These are phyloP conservation scores for Ophiothrix spiculata DNA, from an alignment of 35 echinoderm and acorn worm species.

Conservation along the genomic window DNA sequence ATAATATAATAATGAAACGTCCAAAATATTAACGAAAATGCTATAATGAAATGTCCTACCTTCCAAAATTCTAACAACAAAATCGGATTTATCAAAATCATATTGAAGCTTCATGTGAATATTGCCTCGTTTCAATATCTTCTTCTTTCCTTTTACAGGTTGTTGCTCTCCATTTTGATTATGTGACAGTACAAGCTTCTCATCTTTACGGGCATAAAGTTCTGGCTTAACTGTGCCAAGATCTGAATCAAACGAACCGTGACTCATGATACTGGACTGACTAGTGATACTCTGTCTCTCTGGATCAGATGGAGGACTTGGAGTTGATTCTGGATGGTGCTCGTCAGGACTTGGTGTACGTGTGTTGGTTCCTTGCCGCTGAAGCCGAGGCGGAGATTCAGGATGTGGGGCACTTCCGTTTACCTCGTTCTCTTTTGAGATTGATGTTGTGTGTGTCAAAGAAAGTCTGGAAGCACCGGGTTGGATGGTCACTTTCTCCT, in stretches of 20 bases:
- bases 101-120: slow-evolving; percentile 79
- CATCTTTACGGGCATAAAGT: slow-evolving; percentile 65
- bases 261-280: slow-evolving; percentile 45
- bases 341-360: background rate
- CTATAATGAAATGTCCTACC: too few species aligned
- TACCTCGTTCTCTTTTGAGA: background rate
- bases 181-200: slow-evolving; percentile 33
- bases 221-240: slow-evolving; percentile 67
- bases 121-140: slow-evolving; percentile 27
- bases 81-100: slow-evolving; percentile 70
- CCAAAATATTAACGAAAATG: too few species aligned
- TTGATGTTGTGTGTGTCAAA: slow-evolving; percentile 16
- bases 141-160: background rate
- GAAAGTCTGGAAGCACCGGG: slow-evolving; percentile 23
- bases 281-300: slow-evolving; percentile 39
- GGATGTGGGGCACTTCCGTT: slow-evolving; percentile 9
- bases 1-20: too few species aligned
- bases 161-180: background rate
- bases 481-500: slow-evolving; percentile 54
- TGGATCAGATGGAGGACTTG: slow-evolving; percentile 8
- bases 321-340: background rate
- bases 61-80: slow-evolving; percentile 63
- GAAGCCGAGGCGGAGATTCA: background rate
- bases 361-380: background rate
- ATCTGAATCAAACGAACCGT: slow-evolving; percentile 63